Conservation (phyloP, 35 echinoderm and acorn worm genomes). For the Ophioderma brevispina region DNA sequence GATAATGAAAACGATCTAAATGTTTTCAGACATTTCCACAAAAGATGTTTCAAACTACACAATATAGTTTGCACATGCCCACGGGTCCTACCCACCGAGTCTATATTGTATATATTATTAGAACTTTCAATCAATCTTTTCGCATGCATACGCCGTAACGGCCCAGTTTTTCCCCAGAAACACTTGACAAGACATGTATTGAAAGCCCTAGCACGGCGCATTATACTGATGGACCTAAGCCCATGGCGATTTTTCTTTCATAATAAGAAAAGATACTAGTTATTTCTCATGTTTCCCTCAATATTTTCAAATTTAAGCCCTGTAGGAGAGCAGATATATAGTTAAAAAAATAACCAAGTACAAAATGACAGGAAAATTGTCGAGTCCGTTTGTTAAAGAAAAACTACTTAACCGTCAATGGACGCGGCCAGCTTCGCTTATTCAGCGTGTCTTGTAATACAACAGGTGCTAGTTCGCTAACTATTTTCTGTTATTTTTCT, state of each 20-base stretch:
- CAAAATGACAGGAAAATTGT: background rate
- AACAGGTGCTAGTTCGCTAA: too few relatives aligned
- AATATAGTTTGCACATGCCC: background rate
- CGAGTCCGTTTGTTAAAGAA: slow-evolving; percentile 3
- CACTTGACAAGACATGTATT: background rate
- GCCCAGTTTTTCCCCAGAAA: background rate
- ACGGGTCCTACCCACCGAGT: background rate
- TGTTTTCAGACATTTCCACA: background rate
- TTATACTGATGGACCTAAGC: background rate
- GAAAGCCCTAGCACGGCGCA: background rate
- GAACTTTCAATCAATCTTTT: background rate
- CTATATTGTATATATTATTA: background rate
- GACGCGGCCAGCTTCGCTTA: background rate
- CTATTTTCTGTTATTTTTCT: too few relatives aligned
- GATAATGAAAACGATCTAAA: slow-evolving; percentile 2
- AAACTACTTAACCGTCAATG: background rate
- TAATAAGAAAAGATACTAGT: background rate
- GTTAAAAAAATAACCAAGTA: background rate
- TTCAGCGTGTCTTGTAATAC: too few relatives aligned
- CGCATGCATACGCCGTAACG: background rate
- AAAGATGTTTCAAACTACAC: slow-evolving; percentile 5
- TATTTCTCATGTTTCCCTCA: background rate
- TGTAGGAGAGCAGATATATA: background rate
- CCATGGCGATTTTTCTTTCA: background rate
- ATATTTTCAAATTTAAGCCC: background rate